Evolutionary conservation across 2,888 invertebrate species (phyloP), one percentile per base, ranked within the genome.

Genomic region (Idaea straminata): DNA sequence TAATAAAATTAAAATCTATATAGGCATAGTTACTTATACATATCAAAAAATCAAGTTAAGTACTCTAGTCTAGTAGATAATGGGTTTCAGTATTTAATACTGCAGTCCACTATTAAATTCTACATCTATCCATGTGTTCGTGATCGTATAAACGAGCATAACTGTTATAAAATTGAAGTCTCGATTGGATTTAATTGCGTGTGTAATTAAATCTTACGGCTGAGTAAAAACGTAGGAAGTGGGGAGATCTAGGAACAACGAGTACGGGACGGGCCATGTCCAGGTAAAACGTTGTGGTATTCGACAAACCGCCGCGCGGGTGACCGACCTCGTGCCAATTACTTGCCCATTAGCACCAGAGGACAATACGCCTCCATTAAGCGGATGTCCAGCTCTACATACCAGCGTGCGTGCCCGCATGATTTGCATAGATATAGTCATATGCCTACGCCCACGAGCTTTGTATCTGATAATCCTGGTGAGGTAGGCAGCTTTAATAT

Each of bases 351-450:
- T 91, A 91, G 85, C 83, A 84, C 80, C 77, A 74, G 83, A 82
- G 82, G 82, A 91, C 89, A 91, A 91, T 91, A 83, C 82, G 78
- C 76, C 74, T 79, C 83, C 81, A 88, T 90, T 90, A 87, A 86
- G 82, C 85, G 87, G 88, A 88, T 88, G 89, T 87, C 86, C 88
- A 88, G 77, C 81, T 77, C 79, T 73, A 73, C 79, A 77, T 80
- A 78, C 82, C 25, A 25, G 25, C 25, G 25, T 25, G 81, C 77
- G 80, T 78, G 75, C 80, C 79, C 77, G 82, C 82, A 83, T 83
- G 83, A 91, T 91, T 92, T 89, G 86, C 90, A 89, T 90, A 85
- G 84, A 86, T 86, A 85, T 87, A 87, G 85, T 85, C 81, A 82
- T 80, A 82, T 80, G 77, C 82, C 78, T 47, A 76, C 70, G 75